These are phyloP conservation scores for Novumbra hubbsi DNA, from an alignment of 2,797 vertebrate genomes.

Conservation along the genomic window DNA sequence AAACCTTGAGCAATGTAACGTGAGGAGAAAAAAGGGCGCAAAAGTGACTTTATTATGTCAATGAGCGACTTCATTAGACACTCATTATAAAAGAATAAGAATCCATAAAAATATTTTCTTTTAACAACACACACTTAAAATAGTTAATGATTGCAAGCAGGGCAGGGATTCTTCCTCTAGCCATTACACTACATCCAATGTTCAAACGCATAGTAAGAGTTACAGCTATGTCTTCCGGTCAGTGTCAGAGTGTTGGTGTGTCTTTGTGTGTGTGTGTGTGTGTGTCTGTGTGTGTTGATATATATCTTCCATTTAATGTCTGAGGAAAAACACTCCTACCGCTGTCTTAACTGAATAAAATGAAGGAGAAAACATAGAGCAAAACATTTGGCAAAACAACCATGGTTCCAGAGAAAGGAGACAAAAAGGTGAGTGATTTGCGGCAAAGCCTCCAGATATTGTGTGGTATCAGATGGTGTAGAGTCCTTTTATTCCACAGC, in stretches of 20 bases:
- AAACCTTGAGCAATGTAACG: constrained; percentile 55
- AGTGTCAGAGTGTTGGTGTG: constrained; percentile 33
- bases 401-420: constrained; percentile 34
- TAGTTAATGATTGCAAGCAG: constrained; percentile 68
- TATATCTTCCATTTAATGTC: constrained; percentile 41
- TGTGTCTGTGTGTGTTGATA: constrained; percentile 12
- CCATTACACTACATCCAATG: constrained; percentile 39
- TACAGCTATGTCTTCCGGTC: constrained; percentile 22
- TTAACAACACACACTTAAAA: constrained; percentile 88
- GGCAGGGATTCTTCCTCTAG: constrained; percentile 53
- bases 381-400: constrained; percentile 56
- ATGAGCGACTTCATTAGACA: constrained; percentile 37
- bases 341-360: constrained; percentile 54
- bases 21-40: constrained; percentile 36
- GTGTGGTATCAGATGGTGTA: not conserved
- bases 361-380: constrained; percentile 22
- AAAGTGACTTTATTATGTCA: constrained; percentile 24
- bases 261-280: constrained; percentile 22
- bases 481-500: constrained; percentile 45
- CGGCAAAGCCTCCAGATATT: constrained; percentile 48
- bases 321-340: constrained; percentile 38
- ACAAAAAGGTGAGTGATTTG: constrained; percentile 48
- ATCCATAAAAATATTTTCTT: constrained; percentile 94
- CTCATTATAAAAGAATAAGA: constrained; percentile 90
- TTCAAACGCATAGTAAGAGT: constrained; percentile 46